Evolutionary conservation across 2,113 vertebrate species (phyloP), one percentile per base, ranked within the genome.

Genomic region (Rissa tridactyla): DNA sequence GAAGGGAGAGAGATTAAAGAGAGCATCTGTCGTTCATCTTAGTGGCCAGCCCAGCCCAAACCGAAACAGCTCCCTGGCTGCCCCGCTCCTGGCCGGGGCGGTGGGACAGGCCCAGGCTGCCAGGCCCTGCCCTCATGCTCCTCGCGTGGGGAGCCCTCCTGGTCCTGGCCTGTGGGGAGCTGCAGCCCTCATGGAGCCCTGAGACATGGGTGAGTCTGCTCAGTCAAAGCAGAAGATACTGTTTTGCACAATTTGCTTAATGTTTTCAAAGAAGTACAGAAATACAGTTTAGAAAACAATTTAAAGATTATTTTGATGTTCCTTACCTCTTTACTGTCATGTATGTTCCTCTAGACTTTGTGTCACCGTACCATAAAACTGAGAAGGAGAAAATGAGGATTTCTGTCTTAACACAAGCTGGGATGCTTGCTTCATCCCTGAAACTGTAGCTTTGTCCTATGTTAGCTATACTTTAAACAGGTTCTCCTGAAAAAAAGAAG

Each of bases 111-210:
- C n/a, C 26, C 2, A 1, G 36, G 34, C 46, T 58, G 21, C 36
- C 6, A 4, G n/a, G 26, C 29, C 38, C 61, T 61, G 52, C 38
- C 54, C 23, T 25, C 38, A 14, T 0, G 6, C 5, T 60, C 7
- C 26, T 9, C 2, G 0, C 23, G 3, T 25, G 51, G 17, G 26
- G 16, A 66, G 12, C 29, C 29, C 17, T 5, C 6, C 7, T 0
- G 4, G 13, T 52, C 44, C 15, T 30, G 25, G 38, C 49, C 42
- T 13, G 0, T 8, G 49, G 22, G 16, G 26, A 73, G 14, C 20
- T 58, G 34, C 61, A 22, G 29, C 57, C 22, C 34, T 54, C 52
- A 5, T 1, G 0, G 11, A 44, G 32, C 9, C 22, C 68, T 13
- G 21, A 15, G 9, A 23, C 6, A 6, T 16, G 22, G 30, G 21